A percentile compares a stretch with the other conserved stretches of the same genome.
These are phyloP conservation scores for Chrysotoxum bicinctum DNA, from an alignment of 2,888 invertebrate genomes.

Conservation along the genomic window DNA sequence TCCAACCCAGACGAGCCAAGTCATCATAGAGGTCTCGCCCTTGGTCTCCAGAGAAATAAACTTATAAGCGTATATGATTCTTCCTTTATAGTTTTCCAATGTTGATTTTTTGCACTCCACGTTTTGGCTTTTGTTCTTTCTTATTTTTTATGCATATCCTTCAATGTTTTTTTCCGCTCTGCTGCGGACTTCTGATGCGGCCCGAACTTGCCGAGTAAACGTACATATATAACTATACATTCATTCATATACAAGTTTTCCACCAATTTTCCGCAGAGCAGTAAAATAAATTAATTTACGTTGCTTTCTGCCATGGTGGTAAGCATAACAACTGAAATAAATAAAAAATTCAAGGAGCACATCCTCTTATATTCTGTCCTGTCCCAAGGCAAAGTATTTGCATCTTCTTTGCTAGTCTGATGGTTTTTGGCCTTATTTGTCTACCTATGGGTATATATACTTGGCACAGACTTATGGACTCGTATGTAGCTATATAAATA, in stretches of 20 bases:
- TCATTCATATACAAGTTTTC: constrained; percentile 56
- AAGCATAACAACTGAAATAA: constrained; percentile 55
- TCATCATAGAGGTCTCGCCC: constrained; percentile 27
- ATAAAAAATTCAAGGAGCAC: constrained; percentile 68
- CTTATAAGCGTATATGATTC: constrained; percentile 26
- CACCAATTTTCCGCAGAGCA: constrained; percentile 71
- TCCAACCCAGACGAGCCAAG: constrained; percentile 13
- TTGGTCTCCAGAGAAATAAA: constrained; percentile 23
- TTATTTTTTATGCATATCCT: constrained; percentile 52
- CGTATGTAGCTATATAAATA: not conserved
- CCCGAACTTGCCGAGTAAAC: constrained; percentile 46
- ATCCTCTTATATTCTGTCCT: constrained; percentile 42
- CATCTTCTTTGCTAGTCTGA: constrained; percentile 34
- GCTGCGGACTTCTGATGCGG: constrained; percentile 70
- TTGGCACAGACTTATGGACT: not conserved
- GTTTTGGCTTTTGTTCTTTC: constrained; percentile 15
- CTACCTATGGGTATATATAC: not conserved
- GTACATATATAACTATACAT: not conserved
- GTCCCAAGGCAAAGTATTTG: constrained; percentile 38
- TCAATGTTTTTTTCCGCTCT: constrained; percentile 65
- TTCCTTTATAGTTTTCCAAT: constrained; percentile 50
- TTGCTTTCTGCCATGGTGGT: constrained; percentile 34
- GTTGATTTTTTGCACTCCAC: constrained; percentile 23
- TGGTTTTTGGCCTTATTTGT: not conserved
- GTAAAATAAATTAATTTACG: constrained; percentile 72